Evolutionary conservation across 2,113 vertebrate species (phyloP).

Genomic region (Shinisaurus crocodilurus): DNA sequence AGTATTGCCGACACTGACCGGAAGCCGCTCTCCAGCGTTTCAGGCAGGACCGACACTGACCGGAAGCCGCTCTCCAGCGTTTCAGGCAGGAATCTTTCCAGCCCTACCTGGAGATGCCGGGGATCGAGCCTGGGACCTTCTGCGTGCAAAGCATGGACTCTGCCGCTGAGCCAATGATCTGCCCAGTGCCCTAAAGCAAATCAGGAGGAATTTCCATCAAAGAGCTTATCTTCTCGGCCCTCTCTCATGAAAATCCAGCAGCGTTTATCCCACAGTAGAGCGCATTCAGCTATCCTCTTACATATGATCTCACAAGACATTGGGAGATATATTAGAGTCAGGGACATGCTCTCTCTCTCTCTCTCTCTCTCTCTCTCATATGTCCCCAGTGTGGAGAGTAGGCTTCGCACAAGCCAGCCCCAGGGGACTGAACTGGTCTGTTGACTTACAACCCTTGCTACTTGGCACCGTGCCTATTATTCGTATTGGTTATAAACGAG

Average conservation of each 20-base stretch:
- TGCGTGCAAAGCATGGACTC: too few relatives aligned
- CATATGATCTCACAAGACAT: neutral
- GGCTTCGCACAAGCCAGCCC: constrained; percentile 39
- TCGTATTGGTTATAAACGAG: constrained; percentile 64
- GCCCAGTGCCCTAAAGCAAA: constrained; percentile 11
- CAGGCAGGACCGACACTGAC: too few relatives aligned
- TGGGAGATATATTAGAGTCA: constrained; percentile 51
- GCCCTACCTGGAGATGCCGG: too few relatives aligned
- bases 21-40: too few relatives aligned
- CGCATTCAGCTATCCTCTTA: constrained; percentile 31
- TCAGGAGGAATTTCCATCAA: neutral
- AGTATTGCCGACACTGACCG: too few relatives aligned
- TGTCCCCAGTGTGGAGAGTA: constrained; percentile 25
- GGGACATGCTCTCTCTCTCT: fast-evolving
- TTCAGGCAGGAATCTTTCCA: too few relatives aligned
- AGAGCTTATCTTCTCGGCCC: neutral
- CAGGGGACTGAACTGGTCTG: constrained; percentile 49
- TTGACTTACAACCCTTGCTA: constrained; percentile 42
- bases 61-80: too few relatives aligned
- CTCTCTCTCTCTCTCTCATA: neutral
- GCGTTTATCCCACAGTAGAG: constrained; percentile 13
- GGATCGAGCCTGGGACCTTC: too few relatives aligned
- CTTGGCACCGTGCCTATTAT: constrained; percentile 8
- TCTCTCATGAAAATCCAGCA: constrained; percentile 6
- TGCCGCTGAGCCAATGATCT: neutral